Evolutionary conservation across 1,140 invertebrate species (phyloP), one percentile per base, ranked within the genome.

Genomic region (Hormaphis cornu): DNA sequence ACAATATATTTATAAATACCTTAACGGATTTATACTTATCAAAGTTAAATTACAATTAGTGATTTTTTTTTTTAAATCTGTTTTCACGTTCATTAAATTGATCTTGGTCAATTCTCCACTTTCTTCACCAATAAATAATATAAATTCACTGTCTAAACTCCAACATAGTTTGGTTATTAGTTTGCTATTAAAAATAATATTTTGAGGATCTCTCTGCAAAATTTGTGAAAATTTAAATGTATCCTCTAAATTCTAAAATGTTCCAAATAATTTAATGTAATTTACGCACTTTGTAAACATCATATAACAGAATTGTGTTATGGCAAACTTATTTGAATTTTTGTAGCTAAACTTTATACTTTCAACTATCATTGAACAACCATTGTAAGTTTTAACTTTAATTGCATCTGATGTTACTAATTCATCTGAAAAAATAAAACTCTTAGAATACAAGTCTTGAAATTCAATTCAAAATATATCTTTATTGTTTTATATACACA

Each of bases 261-360:
- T 54, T 54, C 1, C 6, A 20, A 30, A 35, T 5, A 30, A 28
- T 18, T 44, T 46, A 9, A 22, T 30, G n/a, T 20, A 20, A 4
- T 63, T 28, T 46, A 63, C 42, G 10, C 18, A 63, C 59, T 44
- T 63, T 16, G 30, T 63, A 44, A 2, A 63, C n/a, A 48, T 63
- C 18, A 2, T 63, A 48, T 20, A 48, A 16, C 22, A 63, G 10
- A 63, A 63, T 28, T 48, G 42, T 20, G 59, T 63, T 0, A 63
- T 46, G 26, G 20, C 10, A 33, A 48, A 66, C 20, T 7, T n/a
- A 66, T 16, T 46, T 8, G 12, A 20, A 35, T 66, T 48, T n/a
- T 50, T 50, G 3, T 28, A 10, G 28, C 59, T 48, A 46, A 48
- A 63, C 37, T 63, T 30, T 33, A 63, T 28, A 33, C 37, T 30